phyloP scores from a whole-genome alignment of 2,797 vertebrate species.

The Thripadectes ignobilis region DNA sequence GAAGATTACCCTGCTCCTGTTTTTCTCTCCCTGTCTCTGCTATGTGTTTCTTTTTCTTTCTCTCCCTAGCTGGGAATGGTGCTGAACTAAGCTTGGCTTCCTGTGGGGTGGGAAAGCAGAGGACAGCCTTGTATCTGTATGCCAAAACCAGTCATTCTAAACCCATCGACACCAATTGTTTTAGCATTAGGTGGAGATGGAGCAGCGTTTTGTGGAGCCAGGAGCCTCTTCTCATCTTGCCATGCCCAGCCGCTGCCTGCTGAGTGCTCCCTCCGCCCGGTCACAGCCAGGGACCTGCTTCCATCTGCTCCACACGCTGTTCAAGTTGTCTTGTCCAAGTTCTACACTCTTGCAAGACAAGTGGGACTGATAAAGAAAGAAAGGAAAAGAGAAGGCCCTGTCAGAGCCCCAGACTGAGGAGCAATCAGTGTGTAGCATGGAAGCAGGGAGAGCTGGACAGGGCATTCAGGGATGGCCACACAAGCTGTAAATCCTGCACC shows the following conservation, averaged over 20 bases:
- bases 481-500: rapidly evolving
- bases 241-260: slow-evolving; percentile 51
- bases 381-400: not conserved
- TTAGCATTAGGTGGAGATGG: slow-evolving; percentile 26
- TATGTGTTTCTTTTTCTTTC: not conserved
- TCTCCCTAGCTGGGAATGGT: not conserved
- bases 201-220: slow-evolving; percentile 31
- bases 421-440: rapidly evolving
- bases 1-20: slow-evolving; percentile 28
- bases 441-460: rapidly evolving
- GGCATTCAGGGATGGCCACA: not conserved
- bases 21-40: not conserved
- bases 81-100: not conserved
- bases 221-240: not conserved
- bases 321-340: slow-evolving; percentile 18
- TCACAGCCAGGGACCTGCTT: slow-evolving; percentile 49
- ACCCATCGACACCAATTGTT: slow-evolving; percentile 58
- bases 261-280: slow-evolving; percentile 63
- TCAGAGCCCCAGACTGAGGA: not conserved
- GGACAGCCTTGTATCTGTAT: not conserved
- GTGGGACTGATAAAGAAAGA: not conserved
- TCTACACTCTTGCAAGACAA: not conserved
- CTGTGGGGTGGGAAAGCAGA: not conserved
- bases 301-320: slow-evolving; percentile 37
- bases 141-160: slow-evolving; percentile 55